These are phyloP conservation scores for Drosophila trapezifrons DNA, from an alignment of 1,140 invertebrate species.

Conservation along the genomic window DNA sequence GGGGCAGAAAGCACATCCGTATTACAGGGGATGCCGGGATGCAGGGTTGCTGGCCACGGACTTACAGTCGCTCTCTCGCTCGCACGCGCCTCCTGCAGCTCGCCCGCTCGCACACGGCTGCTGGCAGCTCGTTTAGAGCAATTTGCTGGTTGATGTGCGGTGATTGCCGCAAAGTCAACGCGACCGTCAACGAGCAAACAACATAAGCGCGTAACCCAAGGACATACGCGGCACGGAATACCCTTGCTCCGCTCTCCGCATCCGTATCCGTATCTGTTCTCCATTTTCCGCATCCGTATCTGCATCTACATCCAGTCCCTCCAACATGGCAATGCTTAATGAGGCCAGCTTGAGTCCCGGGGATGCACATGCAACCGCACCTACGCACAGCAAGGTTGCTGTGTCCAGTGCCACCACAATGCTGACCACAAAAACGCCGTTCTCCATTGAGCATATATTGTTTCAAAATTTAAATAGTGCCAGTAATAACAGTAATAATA, in stretches of 20 bases:
- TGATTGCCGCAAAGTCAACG: slow-evolving; percentile 83
- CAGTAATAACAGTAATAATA: slow-evolving; percentile 61
- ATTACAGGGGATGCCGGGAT: neutral
- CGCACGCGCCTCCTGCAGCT: slow-evolving; percentile 25
- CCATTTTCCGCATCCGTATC: neutral
- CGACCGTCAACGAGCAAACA: slow-evolving; percentile 84
- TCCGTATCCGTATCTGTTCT: neutral
- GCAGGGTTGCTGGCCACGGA: slow-evolving; percentile 26
- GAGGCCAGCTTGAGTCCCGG: slow-evolving; percentile 60
- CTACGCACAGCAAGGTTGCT: slow-evolving; percentile 37
- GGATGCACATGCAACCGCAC: slow-evolving; percentile 30
- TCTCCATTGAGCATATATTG: slow-evolving; percentile 83
- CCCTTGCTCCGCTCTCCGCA: slow-evolving; percentile 10
- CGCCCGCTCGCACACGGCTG: slow-evolving; percentile 30
- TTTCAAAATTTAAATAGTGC: slow-evolving; percentile 81
- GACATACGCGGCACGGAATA: slow-evolving; percentile 21
- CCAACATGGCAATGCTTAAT: slow-evolving; percentile 69
- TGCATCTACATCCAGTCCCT: slow-evolving; percentile 2
- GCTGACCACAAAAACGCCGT: slow-evolving; percentile 80
- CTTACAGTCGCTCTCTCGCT: slow-evolving; percentile 10
- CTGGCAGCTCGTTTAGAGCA: slow-evolving; percentile 71
- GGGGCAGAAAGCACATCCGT: neutral
- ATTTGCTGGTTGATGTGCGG: slow-evolving; percentile 83
- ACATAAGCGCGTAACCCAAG: slow-evolving; percentile 67
- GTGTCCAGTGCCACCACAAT: slow-evolving; percentile 62